These are phyloP conservation scores for Tetramorium bicarinatum DNA, from an alignment of 2,888 invertebrate genomes.

Conservation along the genomic window DNA sequence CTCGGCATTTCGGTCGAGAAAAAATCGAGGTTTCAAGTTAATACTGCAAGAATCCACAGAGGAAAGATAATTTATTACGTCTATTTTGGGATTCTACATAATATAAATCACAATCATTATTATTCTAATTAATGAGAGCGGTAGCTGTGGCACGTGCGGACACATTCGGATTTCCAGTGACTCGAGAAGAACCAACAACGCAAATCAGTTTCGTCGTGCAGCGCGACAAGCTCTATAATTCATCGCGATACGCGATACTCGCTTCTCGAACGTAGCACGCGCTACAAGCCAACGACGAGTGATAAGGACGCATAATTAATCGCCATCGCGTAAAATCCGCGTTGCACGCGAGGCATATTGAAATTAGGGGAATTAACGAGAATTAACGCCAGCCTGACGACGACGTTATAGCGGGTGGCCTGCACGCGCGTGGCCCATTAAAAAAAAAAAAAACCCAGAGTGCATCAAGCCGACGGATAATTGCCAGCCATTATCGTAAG, in stretches of 20 bases:
- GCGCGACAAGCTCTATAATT: conserved; percentile 44
- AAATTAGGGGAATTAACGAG: conserved; percentile 31
- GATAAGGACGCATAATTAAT: conserved; percentile 54
- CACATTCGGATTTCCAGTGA: conserved; percentile 1
- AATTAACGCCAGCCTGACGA: conserved; percentile 21
- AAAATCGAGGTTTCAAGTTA: background rate
- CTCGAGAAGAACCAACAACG: conserved; percentile 13
- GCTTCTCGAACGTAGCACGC: conserved; percentile 30
- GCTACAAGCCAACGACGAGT: conserved; percentile 17
- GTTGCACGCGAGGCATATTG: conserved; percentile 38
- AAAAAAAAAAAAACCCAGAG: conserved; percentile 6
- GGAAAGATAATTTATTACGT: background rate
- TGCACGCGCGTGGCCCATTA: background rate
- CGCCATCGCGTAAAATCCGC: conserved; percentile 34
- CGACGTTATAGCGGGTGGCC: background rate
- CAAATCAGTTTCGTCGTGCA: conserved; percentile 17
- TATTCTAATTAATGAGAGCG: background rate
- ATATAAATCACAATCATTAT: background rate
- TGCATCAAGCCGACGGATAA: conserved; percentile 39
- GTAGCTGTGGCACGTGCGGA: background rate
- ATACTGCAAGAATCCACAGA: background rate
- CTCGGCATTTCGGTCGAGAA: background rate
- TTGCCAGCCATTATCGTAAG: conserved; percentile 36
- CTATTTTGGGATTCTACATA: background rate
- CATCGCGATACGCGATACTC: conserved; percentile 27